Base-by-base conservation (phyloP, 1,140 invertebrate species). In the Sycophaga agraensis region DNA sequence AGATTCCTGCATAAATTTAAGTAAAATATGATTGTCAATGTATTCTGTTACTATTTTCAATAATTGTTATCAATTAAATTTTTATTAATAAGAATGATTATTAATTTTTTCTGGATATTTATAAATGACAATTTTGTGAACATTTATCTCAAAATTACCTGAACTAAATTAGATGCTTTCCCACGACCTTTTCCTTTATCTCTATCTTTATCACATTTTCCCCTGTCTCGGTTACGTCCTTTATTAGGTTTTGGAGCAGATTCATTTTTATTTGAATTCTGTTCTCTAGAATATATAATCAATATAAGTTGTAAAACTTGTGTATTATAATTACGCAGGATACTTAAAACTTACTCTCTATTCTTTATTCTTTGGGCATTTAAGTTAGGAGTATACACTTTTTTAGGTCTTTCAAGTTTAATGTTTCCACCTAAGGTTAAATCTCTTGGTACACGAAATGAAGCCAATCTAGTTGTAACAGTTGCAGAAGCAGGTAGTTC, bases 331-430 rank as follows among this genome's bases (percentile, higher is more conserved):
- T 21, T 37, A 14, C 11, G 4, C 28, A 6, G 11, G 4, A 31
- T 31, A 31, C 19, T 0, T 21, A 6, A 34, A 4, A 49, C 17
- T 34, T 72, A 81, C 79, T 77, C 73, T 37, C 72, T 74, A 61
- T 76, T 77, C 24, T 77, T 81, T 31, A 65, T 76, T 50, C 76
- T 71, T 26, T 75, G 75, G 16, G 70, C 75, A 70, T 79, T 80
- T 5, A 80, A 56, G 66, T 81, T 81, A 43, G 79, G 79, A 8
- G 56, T 70, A 45, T 77, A 80, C 2, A 74, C 22, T 65, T 75
- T 78, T 54, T 74, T 79, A 12, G 65, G 35, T 59, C 72, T 79
- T 37, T 81, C 78, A 49, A 53, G 43, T 48, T 77, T 80, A 8
- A 76, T n/a, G 54, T 69, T 76, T 21, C 74, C 77, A 40, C 76